phyloP scores from a whole-genome alignment of 2,797 vertebrate species.

The Pipistrellus pygmaeus region DNA sequence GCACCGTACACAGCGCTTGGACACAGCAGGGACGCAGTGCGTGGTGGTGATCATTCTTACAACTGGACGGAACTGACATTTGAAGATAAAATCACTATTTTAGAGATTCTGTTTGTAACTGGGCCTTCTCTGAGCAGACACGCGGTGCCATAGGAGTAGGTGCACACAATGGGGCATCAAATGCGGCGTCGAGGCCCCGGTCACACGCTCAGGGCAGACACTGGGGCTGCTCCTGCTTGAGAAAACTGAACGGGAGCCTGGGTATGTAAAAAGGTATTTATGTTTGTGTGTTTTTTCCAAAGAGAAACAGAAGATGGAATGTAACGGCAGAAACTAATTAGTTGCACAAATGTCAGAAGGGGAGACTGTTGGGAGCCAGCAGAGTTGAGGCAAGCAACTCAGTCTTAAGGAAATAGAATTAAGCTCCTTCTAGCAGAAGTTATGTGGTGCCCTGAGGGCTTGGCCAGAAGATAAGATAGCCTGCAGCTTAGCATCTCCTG shows the following conservation, averaged over 20 bases:
- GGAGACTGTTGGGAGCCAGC: too few relatives aligned
- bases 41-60: background rate
- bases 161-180: background rate
- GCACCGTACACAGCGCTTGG: background rate
- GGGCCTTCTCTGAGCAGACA: background rate
- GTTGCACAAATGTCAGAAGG: conserved; percentile 49
- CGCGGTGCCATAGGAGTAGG: background rate
- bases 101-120: background rate
- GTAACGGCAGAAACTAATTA: conserved; percentile 58
- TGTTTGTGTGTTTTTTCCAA: background rate
- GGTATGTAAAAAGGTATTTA: conserved; percentile 42
- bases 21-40: background rate
- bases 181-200: background rate
- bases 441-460: too few relatives aligned
- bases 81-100: background rate
- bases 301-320: conserved; percentile 60
- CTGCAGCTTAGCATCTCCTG: too few relatives aligned
- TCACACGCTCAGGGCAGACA: background rate
- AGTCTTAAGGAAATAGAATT: too few relatives aligned
- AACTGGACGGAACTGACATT: background rate
- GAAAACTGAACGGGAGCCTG: background rate
- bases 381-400: too few relatives aligned
- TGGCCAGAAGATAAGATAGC: too few relatives aligned
- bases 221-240: background rate
- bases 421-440: too few relatives aligned